Conservation (phyloP, 2,888 invertebrate species). For the Andrena trimmerana region DNA sequence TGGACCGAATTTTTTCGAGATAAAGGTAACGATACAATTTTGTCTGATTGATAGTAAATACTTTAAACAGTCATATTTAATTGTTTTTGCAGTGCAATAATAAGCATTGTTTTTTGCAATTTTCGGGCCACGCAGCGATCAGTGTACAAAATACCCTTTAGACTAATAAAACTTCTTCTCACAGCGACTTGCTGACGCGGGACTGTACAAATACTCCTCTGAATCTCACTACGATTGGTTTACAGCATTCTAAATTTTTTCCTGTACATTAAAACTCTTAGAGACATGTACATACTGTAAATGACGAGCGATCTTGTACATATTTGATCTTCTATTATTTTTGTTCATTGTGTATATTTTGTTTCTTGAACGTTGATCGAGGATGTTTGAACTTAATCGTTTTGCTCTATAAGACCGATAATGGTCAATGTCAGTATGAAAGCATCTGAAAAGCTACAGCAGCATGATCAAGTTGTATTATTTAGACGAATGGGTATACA, state of each 20-base stretch:
- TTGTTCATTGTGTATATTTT: slow-evolving; percentile 42
- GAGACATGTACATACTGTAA: slow-evolving; percentile 76
- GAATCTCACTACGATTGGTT: slow-evolving; percentile 69
- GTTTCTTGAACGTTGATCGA: slow-evolving; percentile 1
- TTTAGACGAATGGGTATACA: no score
- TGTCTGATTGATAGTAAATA: no score
- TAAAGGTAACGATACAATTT: neutral
- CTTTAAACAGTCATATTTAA: neutral
- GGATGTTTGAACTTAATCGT: neutral
- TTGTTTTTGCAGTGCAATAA: neutral
- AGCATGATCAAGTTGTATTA: no score
- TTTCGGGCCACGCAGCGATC: slow-evolving; percentile 31
- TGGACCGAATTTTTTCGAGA: neutral
- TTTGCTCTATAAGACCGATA: neutral
- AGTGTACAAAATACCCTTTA: slow-evolving; percentile 61
- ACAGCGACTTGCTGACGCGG: slow-evolving; percentile 26
- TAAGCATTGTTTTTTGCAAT: neutral
- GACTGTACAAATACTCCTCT: slow-evolving; percentile 62
- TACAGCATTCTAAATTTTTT: slow-evolving; percentile 72
- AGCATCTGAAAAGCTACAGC: no score
- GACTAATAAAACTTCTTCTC: slow-evolving; percentile 62
- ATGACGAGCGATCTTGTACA: slow-evolving; percentile 75
- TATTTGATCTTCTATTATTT: slow-evolving; percentile 61
- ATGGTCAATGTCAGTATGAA: neutral
- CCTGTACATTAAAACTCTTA: slow-evolving; percentile 65